These are phyloP conservation scores for Zaprionus kolodkinae DNA, from an alignment of 1,140 invertebrate species.

Conservation along the genomic window DNA sequence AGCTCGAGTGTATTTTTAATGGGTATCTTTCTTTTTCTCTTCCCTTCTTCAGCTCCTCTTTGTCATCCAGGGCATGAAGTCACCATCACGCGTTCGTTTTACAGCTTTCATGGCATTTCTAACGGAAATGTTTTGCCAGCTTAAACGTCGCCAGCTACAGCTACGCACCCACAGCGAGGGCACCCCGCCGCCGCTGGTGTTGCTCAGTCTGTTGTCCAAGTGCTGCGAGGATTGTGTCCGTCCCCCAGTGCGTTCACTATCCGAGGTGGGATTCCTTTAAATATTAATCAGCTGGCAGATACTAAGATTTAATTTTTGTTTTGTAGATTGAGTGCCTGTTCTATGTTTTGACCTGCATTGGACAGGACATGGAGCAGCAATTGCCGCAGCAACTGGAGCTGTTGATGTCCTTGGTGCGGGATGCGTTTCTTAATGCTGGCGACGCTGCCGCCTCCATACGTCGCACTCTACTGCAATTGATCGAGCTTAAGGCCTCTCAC, in stretches of 20 bases:
- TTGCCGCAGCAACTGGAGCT: conserved; percentile 91
- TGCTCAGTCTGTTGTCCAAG: conserved; percentile 92
- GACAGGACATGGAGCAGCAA: conserved; percentile 92
- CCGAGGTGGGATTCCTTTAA: conserved; percentile 86
- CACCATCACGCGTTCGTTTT: conserved; percentile 87
- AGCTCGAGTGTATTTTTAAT: background rate
- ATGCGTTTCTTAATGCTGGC: conserved; percentile 91
- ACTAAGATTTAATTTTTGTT: background rate
- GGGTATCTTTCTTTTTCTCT: background rate
- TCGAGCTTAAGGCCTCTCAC: conserved; percentile 93
- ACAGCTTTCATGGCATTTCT: conserved; percentile 94
- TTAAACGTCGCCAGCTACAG: conserved; percentile 91
- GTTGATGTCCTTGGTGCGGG: conserved; percentile 91
- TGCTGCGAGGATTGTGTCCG: conserved; percentile 93
- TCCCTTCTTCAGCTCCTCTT: conserved; percentile 63
- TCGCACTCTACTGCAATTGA: conserved; percentile 93
- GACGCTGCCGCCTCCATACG: conserved; percentile 88
- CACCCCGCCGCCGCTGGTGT: conserved; percentile 89
- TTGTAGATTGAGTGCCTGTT: conserved; percentile 93
- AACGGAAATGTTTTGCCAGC: conserved; percentile 94
- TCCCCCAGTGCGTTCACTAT: conserved; percentile 90
- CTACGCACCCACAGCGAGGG: conserved; percentile 88
- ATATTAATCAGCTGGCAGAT: background rate
- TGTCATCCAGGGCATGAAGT: conserved; percentile 82
- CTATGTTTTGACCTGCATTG: conserved; percentile 93